A percentile compares a stretch with the other conserved stretches of the same genome.
These are phyloP conservation scores for Emmelina monodactyla DNA, from an alignment of 2,888 invertebrate species.

Conservation along the genomic window DNA sequence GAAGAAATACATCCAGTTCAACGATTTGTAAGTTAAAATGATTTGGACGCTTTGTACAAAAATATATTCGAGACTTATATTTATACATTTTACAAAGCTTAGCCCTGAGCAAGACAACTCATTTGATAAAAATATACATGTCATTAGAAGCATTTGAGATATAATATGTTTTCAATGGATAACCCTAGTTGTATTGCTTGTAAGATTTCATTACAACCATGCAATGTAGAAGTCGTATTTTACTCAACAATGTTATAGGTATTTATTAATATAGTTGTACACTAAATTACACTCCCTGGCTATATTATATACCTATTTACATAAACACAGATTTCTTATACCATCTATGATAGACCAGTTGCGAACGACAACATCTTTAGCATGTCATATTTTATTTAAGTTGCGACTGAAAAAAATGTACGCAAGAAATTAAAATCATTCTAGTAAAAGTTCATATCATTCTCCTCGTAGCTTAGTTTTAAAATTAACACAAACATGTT, in stretches of 20 bases:
- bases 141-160: slow-evolving; percentile 6
- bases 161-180: slow-evolving; percentile 16
- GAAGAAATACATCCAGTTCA: neutral
- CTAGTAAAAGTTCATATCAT: too few relatives aligned
- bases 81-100: slow-evolving; percentile 20
- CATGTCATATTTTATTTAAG: too few relatives aligned
- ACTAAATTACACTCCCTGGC: slow-evolving; percentile 25
- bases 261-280: slow-evolving; percentile 21
- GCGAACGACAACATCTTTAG: too few relatives aligned
- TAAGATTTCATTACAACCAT: slow-evolving; percentile 42
- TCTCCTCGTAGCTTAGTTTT: too few relatives aligned
- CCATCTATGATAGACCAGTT: slow-evolving; percentile 20
- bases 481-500: too few relatives aligned
- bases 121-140: slow-evolving; percentile 9
- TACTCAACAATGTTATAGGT: slow-evolving; percentile 36
- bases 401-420: too few relatives aligned
- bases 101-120: slow-evolving; percentile 15
- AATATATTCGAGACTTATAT: slow-evolving; percentile 20
- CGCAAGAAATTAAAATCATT: too few relatives aligned
- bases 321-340: slow-evolving; percentile 22
- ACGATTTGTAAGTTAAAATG: slow-evolving; percentile 7
- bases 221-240: slow-evolving; percentile 33
- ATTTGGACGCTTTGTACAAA: slow-evolving; percentile 22
- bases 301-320: slow-evolving; percentile 25
- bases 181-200: slow-evolving; percentile 37